Evolutionary conservation across 2,113 vertebrate genomes (phyloP).

Genomic region (Hypomesus transpacificus): DNA sequence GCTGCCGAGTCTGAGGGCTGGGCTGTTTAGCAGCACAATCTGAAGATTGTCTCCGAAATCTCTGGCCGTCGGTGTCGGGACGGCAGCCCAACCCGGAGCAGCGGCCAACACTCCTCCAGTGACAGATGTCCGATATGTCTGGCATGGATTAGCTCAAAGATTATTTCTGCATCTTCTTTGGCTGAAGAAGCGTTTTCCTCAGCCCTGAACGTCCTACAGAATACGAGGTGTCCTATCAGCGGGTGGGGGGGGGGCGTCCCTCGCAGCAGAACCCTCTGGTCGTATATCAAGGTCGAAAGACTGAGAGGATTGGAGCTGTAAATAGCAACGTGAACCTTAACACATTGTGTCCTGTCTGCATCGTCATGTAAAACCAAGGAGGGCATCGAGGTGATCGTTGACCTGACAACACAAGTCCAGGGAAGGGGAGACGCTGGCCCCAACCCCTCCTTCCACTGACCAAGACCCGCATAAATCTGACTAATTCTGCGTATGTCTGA

Average conservation of each 20-base stretch:
- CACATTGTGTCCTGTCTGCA: too few species aligned
- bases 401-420: too few species aligned
- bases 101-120: constrained; percentile 48
- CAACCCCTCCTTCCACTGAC: too few species aligned
- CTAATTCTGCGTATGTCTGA: too few species aligned
- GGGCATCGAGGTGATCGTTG: too few species aligned
- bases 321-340: too few species aligned
- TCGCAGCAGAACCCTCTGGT: too few species aligned
- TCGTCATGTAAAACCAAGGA: too few species aligned
- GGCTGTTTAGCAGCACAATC: constrained; percentile 40
- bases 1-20: background rate
- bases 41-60: constrained; percentile 57
- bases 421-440: too few species aligned
- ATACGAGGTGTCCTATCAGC: constrained; percentile 37
- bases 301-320: too few species aligned
- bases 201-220: constrained; percentile 48
- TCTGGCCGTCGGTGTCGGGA: constrained; percentile 52
- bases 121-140: constrained; percentile 72
- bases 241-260: constrained; percentile 29
- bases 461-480: too few species aligned
- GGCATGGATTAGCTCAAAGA: constrained; percentile 63
- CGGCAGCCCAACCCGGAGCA: constrained; percentile 41
- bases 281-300: too few species aligned
- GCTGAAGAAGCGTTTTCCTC: constrained; percentile 53
- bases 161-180: constrained; percentile 62